A percentile compares a stretch with the other conserved stretches of the same genome.
These are phyloP conservation scores for Crocodylus rhombifer DNA, from an alignment of 2,797 vertebrate genomes.

Conservation along the genomic window DNA sequence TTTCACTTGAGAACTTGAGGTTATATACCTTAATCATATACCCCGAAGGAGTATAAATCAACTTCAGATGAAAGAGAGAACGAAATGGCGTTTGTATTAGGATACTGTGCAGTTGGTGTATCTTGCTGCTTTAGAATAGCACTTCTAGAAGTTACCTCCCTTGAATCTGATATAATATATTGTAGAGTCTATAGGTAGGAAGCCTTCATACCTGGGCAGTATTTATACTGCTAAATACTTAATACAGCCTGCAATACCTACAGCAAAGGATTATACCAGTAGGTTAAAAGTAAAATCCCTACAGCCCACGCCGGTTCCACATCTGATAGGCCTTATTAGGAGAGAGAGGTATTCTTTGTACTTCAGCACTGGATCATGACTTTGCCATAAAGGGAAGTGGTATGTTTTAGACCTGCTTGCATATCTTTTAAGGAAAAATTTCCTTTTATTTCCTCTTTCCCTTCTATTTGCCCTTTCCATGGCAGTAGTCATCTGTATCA, in stretches of 20 bases:
- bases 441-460: constrained; percentile 63
- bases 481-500: constrained; percentile 64
- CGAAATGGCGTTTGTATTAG: neutral
- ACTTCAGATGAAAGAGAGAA: neutral
- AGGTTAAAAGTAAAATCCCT: constrained; percentile 64
- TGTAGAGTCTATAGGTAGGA: neutral
- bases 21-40: neutral
- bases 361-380: constrained; percentile 65
- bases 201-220: neutral
- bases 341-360: constrained; percentile 61
- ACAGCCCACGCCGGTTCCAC: constrained; percentile 28
- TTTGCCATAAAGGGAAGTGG: constrained; percentile 71
- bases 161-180: neutral
- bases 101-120: neutral
- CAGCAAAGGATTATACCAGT: neutral
- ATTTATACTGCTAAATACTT: neutral
- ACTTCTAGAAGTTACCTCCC: neutral
- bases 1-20: neutral
- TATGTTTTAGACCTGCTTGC: constrained; percentile 72
- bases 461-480: constrained; percentile 40
- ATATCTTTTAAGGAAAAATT: constrained; percentile 68
- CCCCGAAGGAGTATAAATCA: neutral
- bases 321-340: constrained; percentile 65
- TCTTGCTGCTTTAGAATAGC: neutral
- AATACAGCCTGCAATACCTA: neutral